Evolutionary conservation across 23 tunicate species (phyloP).

Genomic region (Trididemnum miniatum): DNA sequence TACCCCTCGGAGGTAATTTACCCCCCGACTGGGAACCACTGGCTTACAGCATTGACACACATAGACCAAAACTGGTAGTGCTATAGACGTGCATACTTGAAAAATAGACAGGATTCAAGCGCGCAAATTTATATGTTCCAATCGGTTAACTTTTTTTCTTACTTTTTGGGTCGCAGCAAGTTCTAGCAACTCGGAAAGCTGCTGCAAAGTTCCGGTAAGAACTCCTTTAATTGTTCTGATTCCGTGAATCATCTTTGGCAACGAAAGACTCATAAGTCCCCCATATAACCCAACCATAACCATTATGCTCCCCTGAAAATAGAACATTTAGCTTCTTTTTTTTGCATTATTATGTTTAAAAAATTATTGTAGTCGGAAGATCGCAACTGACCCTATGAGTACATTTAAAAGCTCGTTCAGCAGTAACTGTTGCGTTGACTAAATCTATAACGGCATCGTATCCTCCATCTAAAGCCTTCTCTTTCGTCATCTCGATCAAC

Average conservation of each 20-base stretch:
- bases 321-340: neutral
- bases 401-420: constrained; percentile 42
- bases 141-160: too few relatives aligned
- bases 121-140: too few relatives aligned
- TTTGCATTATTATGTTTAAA: neutral
- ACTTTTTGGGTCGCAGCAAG: constrained; percentile 28
- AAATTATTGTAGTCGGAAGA: too few relatives aligned
- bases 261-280: constrained; percentile 18
- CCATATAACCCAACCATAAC: constrained; percentile 61
- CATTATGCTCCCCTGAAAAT: constrained; percentile 35
- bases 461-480: constrained; percentile 31
- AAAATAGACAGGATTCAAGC: too few relatives aligned
- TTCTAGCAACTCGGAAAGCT: constrained; percentile 36
- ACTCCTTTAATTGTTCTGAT: constrained; percentile 32
- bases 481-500: constrained; percentile 25
- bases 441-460: constrained; percentile 63
- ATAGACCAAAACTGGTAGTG: too few relatives aligned
- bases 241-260: constrained; percentile 38
- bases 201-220: constrained; percentile 33
- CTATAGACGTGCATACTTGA: too few relatives aligned
- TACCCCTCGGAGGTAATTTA: too few relatives aligned
- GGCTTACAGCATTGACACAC: too few relatives aligned
- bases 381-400: constrained; percentile 48
- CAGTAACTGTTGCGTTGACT: constrained; percentile 39
- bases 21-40: too few relatives aligned